A percentile compares a stretch with the other conserved stretches of the same genome.
phyloP scores from a whole-genome alignment of 2,113 vertebrate species.

The Carassius gibelio region DNA sequence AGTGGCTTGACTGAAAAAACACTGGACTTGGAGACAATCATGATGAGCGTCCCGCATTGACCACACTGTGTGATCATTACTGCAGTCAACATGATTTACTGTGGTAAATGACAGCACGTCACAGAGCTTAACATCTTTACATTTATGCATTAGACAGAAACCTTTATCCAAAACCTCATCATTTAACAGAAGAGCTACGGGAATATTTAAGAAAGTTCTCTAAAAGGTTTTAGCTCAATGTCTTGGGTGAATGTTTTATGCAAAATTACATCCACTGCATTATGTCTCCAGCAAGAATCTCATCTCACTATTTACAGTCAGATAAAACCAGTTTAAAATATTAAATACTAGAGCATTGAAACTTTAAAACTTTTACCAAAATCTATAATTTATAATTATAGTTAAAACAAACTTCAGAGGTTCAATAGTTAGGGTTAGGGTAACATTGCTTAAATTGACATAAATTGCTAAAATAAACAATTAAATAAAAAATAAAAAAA shows the following conservation, averaged over 20 bases:
- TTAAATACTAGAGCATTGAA: no score
- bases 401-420: no score
- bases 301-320: no score
- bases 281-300: background rate
- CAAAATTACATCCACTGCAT: background rate
- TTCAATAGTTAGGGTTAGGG: no score
- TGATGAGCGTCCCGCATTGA: background rate
- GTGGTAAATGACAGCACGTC: background rate
- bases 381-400: no score
- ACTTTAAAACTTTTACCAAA: no score
- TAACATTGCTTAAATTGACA: no score
- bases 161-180: background rate
- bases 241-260: background rate
- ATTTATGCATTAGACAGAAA: background rate
- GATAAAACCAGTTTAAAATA: no score
- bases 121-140: no score
- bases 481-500: no score
- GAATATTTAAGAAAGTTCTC: background rate
- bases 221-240: background rate
- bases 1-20: background rate
- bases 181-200: background rate
- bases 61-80: background rate
- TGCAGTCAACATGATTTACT: background rate
- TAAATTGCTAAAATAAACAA: no score
- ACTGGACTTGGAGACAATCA: background rate